Base-by-base conservation (phyloP, 2,113 vertebrate genomes). In the Hyla sarda region DNA sequence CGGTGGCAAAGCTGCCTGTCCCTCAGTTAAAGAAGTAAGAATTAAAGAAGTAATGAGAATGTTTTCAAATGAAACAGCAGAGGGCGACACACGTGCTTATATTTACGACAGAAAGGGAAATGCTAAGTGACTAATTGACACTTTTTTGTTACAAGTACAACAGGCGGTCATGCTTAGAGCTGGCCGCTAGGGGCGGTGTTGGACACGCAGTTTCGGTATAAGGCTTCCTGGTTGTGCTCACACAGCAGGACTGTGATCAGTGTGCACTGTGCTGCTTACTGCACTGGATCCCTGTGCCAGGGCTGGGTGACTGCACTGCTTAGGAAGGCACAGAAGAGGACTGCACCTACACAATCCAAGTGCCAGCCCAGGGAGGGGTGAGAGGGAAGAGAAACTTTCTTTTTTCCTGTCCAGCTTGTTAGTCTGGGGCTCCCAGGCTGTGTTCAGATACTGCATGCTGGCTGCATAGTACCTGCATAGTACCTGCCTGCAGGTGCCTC, bases 151-250 rank as follows among this genome's bases (percentile, higher is more conserved):
- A 30, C 25, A 25, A 21, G 54, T 37, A 4, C 47, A 16, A 4
- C 47, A 16, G 67, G 28, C 67, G 41, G 82, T n/a, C 14, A 8
- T 58, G 50, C 25, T 1, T 5, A 4, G 21, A 30, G 17, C 2
- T 78, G 52, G 8, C 77, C 85, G 67, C 85, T 82, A 25, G 85
- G 67, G 85, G 85, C 85, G 23, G 52, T 74, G 78, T 50, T 50
- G n/a, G 50, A 19, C 67, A 28, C 1, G 11, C 32, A 37, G 23
- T 21, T 23, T 56, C 75, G n/a, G 30, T 0, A 7, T n/a, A 16
- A 54, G 65, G 67, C 85, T 87, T 87, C 85, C 85, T 87, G 85
- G 77, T 87, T 87, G 50, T 23, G n/a, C 10, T 23, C 52, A 21
- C 30, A 45, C 60, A 47, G 45, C 60, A 45, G 16, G 14, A 32